phyloP scores from a whole-genome alignment of 2,797 vertebrate species.

The Neomorphus geoffroyi region DNA sequence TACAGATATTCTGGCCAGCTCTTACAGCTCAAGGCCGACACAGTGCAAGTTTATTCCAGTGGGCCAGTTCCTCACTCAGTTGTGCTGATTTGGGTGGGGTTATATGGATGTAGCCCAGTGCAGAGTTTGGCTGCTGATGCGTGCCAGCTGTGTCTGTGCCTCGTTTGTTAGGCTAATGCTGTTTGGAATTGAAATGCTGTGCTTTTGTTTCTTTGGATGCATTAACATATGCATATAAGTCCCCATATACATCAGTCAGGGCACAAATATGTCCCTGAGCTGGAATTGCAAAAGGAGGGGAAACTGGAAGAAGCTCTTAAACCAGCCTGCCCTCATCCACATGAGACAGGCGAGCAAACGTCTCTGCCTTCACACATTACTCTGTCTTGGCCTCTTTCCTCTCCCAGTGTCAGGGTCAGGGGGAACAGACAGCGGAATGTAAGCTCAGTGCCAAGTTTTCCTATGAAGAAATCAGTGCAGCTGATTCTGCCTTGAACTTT shows the following conservation, averaged over 20 bases:
- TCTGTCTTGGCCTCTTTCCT: background rate
- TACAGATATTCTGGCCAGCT: background rate
- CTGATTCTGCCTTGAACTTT: conserved; percentile 9
- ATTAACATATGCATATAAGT: background rate
- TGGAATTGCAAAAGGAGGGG: background rate
- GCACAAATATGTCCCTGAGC: background rate
- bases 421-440: background rate
- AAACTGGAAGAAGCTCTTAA: background rate
- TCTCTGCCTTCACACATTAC: background rate
- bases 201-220: background rate
- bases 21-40: background rate
- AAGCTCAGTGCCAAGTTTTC: background rate
- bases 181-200: background rate
- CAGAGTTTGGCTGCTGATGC: background rate
- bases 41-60: background rate
- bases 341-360: background rate
- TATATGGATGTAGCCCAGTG: background rate
- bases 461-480: background rate
- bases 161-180: background rate
- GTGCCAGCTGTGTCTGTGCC: background rate
- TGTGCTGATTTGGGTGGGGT: background rate
- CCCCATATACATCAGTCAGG: background rate
- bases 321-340: background rate
- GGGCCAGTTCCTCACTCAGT: background rate
- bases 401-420: background rate